Evolutionary conservation across 1,140 invertebrate genomes (phyloP).

Genomic region (Caenorhabditis brenneri): DNA sequence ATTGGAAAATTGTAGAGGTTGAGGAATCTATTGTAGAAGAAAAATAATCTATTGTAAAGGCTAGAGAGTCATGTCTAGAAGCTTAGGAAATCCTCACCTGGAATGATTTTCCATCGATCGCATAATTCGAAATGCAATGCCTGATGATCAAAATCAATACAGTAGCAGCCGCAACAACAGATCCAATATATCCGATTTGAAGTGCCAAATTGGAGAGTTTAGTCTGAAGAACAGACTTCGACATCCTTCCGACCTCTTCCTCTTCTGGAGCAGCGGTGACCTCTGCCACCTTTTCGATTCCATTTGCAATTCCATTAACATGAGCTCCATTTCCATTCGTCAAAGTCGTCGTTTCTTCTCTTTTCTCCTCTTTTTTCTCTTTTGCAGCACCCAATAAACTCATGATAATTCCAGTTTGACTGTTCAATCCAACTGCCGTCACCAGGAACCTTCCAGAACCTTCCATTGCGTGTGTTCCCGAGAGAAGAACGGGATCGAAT

Average conservation of each 20-base stretch:
- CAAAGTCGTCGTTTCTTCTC: conserved; percentile 6
- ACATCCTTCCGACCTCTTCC: conserved; percentile 60
- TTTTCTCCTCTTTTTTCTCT: conserved; percentile 42
- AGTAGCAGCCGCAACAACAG: conserved; percentile 48
- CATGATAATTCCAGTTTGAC: conserved; percentile 72
- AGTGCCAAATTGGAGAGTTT: conserved; percentile 70
- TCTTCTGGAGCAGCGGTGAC: not conserved
- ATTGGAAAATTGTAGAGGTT: too few relatives aligned
- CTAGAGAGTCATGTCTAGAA: too few relatives aligned
- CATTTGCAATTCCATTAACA: conserved; percentile 11
- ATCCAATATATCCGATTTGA: conserved; percentile 70
- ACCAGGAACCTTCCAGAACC: conserved; percentile 69
- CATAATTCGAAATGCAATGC: conserved; percentile 61
- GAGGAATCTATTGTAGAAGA: too few relatives aligned
- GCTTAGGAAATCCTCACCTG: not conserved
- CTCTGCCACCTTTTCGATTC: not conserved
- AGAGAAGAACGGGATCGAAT: conserved; percentile 86
- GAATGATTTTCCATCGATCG: conserved; percentile 52
- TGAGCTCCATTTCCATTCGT: conserved; percentile 37
- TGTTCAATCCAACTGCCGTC: conserved; percentile 71
- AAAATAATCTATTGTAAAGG: too few relatives aligned
- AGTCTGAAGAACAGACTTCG: conserved; percentile 71
- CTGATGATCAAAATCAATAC: conserved; percentile 66
- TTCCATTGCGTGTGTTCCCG: conserved; percentile 71
- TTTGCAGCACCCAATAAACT: conserved; percentile 75